Evolutionary conservation across 2,797 vertebrate species (phyloP).

Genomic region (Sebastolobus altivelis): DNA sequence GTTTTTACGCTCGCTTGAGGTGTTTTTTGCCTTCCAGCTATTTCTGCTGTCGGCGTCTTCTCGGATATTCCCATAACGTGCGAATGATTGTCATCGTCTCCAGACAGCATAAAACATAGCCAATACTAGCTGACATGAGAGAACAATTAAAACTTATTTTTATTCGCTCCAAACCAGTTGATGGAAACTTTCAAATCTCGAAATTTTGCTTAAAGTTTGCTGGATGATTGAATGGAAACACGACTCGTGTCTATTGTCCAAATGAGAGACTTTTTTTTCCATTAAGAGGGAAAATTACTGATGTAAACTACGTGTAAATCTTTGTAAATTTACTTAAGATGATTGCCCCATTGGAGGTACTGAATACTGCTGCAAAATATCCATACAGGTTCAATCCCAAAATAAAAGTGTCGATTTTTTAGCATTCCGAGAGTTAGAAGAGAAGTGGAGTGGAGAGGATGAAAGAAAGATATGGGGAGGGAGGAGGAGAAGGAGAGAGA

Average conservation of each 20-base stretch:
- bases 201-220: too few species aligned
- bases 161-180: too few species aligned
- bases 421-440: constrained; percentile 20
- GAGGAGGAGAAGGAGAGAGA: constrained; percentile 70
- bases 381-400: constrained; percentile 5
- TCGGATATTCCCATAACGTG: too few species aligned
- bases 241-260: background rate
- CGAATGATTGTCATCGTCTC: too few species aligned
- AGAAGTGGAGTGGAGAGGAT: constrained; percentile 30
- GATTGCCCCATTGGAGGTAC: background rate
- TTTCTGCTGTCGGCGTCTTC: too few species aligned
- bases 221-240: too few species aligned
- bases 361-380: background rate
- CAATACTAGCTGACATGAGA: background rate
- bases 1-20: too few species aligned
- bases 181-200: too few species aligned
- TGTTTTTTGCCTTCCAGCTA: too few species aligned
- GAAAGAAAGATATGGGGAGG: constrained; percentile 41
- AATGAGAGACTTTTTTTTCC: background rate
- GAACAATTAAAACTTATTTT: background rate
- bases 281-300: background rate
- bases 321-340: background rate
- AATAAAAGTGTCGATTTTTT: constrained; percentile 39
- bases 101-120: too few species aligned
- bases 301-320: background rate